phyloP scores from a whole-genome alignment of 2,113 vertebrate species.

The Macaca fascicularis region T2T-MFA8v1.1 NC_088380.1:78028501-78029000 shows the following conservation, averaged over 20 bases:
- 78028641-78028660: conserved; percentile 64
- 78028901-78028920: background rate
- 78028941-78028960: background rate
- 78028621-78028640: conserved; percentile 72
- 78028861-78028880: conserved; percentile 51
- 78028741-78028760: conserved; percentile 11
- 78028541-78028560: conserved; percentile 61
- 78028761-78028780: background rate
- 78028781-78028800: conserved; percentile 46
- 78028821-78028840: conserved; percentile 26
- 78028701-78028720: conserved; percentile 51
- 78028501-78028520: background rate
- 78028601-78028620: conserved; percentile 69
- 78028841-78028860: conserved; percentile 47
- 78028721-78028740: conserved; percentile 37
- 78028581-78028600: conserved; percentile 72
- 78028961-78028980: background rate
- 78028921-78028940: background rate
- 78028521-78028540: conserved; percentile 28
- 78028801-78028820: conserved; percentile 18
- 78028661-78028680: conserved; percentile 60
- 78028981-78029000: background rate
- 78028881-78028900: conserved; percentile 23
- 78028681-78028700: conserved; percentile 65
- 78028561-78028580: conserved; percentile 65